phyloP scores from a whole-genome alignment of 2,113 vertebrate genomes.

The Perognathus longimembris region DNA sequence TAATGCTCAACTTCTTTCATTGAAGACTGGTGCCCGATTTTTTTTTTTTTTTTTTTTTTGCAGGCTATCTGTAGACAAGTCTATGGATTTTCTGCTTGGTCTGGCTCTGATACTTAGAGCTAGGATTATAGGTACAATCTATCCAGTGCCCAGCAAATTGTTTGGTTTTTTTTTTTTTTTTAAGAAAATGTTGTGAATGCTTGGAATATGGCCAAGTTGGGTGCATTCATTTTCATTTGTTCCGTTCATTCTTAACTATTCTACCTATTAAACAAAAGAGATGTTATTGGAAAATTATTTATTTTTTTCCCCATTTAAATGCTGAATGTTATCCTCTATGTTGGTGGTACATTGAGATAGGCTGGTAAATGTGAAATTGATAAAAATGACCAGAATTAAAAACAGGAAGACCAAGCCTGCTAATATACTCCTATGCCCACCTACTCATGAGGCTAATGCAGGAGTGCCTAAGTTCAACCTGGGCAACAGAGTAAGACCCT shows the following conservation, averaged over 20 bases:
- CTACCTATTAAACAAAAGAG: not conserved
- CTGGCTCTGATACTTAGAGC: no score
- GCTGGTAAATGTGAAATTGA: slow-evolving; percentile 32
- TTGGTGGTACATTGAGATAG: not conserved
- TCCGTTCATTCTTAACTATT: not conserved
- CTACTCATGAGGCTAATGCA: not conserved
- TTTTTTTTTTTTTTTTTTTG: no score
- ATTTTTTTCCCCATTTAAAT: not conserved
- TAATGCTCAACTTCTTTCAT: no score
- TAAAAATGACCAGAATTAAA: not conserved
- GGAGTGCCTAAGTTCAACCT: not conserved
- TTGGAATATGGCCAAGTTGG: not conserved
- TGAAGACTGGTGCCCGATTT: no score
- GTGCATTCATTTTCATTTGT: not conserved
- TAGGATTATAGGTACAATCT: no score
- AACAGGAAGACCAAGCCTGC: not conserved
- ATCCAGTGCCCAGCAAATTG: no score
- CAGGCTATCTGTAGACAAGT: no score
- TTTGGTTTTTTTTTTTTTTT: not conserved
- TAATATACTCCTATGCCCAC: not conserved
- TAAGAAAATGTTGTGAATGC: not conserved
- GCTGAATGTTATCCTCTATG: not conserved
- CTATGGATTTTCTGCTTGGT: no score
- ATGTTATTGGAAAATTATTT: not conserved
- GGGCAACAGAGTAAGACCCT: not conserved